Conservation (phyloP, 1,140 invertebrate genomes). For the Leptopilina clavipes region DNA sequence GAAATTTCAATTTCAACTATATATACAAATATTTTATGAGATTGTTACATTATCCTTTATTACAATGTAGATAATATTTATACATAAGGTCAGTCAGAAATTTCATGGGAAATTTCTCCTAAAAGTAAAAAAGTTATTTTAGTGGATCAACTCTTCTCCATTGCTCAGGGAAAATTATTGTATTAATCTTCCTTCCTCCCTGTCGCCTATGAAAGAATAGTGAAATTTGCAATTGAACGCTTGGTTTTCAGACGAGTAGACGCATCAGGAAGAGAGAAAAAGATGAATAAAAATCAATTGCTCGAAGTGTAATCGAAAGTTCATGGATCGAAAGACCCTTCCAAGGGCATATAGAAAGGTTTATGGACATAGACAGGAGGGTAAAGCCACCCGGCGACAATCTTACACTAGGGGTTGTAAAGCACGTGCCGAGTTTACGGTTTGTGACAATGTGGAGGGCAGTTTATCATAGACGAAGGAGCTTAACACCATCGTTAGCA, state of each 20-base stretch:
- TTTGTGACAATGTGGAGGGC: background rate
- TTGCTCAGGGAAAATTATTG: too few species aligned
- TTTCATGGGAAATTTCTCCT: too few species aligned
- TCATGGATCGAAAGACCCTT: constrained; percentile 13
- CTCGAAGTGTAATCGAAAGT: constrained; percentile 19
- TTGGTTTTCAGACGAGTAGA: background rate
- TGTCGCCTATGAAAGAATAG: too few species aligned
- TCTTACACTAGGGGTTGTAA: background rate
- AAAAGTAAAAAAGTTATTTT: too few species aligned
- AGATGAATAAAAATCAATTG: constrained; percentile 11
- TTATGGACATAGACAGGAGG: background rate
- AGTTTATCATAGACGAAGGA: constrained; percentile 1
- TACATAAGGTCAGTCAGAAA: too few species aligned
- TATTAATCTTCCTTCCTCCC: background rate
- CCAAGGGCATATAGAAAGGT: background rate
- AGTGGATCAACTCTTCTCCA: too few species aligned
- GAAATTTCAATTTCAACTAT: too few species aligned
- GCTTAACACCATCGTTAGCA: constrained; percentile 11
- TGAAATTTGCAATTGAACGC: background rate
- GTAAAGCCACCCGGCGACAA: background rate
- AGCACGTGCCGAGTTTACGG: constrained; percentile 28
- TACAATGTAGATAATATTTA: too few species aligned
- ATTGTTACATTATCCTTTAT: background rate
- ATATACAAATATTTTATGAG: too few species aligned
- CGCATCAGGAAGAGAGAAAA: background rate